Evolutionary conservation across 2,797 vertebrate species (phyloP), one percentile per base, ranked within the genome.

Genomic region (Florisuga fusca): DNA sequence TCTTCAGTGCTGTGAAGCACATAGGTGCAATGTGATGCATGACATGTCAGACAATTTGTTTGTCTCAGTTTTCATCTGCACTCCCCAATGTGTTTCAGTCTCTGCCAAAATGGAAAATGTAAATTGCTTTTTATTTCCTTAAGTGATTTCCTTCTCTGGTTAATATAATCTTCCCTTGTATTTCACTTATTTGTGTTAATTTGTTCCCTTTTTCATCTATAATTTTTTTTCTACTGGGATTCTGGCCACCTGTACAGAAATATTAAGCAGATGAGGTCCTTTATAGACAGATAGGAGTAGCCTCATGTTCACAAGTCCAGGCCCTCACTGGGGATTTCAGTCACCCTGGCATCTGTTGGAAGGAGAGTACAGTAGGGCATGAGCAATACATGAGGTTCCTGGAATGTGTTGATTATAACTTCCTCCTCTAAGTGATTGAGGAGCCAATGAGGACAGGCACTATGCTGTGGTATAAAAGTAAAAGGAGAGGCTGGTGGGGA

Each of bases 81-180:
- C 51, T 46, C 53, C 85, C 51, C 43, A 81, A 1, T 6, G 1
- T 33, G 29, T 50, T 87, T 81, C 33, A 45, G 78, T 80, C 76
- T 53, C 51, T 81, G 69, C 82, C 79, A 76, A 88, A 92, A 67
- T 3, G 53, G 69, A 69, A 67, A 91, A 86, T 82, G 38, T n/a
- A 76, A 77, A 84, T 81, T 53, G 57, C 71, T 76, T 95, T 89
- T 89, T 57, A 69, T 48, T 88, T 94, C 88, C 90, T 55, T 58
- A 72, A 89, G 41, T 79, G 0, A 0, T 92, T 95, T 95, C 59
- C 71, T 89, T 59, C 48, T 76, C 83, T 86, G 77, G 25, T 73
- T 94, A 87, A 67, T 53, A 73, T 86, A 19, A 55, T 88, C 43
- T 78, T 84, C 62, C 73, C 23, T 72, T 80, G 8, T 59, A 54